These are phyloP conservation scores for Lamprologus ornatipinnis DNA, from an alignment of 2,113 vertebrate species.

Conservation along the genomic window DNA sequence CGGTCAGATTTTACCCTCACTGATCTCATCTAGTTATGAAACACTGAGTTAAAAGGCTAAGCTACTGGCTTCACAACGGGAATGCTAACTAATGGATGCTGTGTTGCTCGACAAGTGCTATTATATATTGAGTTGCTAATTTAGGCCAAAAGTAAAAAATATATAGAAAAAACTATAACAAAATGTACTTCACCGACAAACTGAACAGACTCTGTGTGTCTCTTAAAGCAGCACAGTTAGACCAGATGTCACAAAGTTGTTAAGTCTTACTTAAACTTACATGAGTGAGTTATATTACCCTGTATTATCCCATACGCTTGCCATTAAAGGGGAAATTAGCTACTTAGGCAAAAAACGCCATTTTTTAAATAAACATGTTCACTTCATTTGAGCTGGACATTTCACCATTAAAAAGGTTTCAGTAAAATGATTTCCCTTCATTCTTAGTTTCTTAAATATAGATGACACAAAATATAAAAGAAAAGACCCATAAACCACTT, in stretches of 20 bases:
- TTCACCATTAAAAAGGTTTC: not conserved
- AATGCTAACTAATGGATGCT: not conserved
- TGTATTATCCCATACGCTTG: not conserved
- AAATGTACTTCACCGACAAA: rapidly evolving
- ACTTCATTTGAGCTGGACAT: not conserved
- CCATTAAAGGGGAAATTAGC: not conserved
- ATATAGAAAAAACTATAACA: not conserved
- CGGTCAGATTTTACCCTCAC: not conserved
- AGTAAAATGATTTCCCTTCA: not conserved
- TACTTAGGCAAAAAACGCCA: rapidly evolving
- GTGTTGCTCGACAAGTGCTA: not conserved
- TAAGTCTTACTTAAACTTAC: not conserved
- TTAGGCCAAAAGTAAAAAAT: not conserved
- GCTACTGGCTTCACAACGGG: not conserved
- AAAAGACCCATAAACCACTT: not conserved
- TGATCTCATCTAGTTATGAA: not conserved
- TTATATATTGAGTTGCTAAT: not conserved
- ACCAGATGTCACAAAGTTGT: not conserved
- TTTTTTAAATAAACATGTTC: not conserved
- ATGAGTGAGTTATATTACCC: not conserved
- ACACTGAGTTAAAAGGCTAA: not conserved
- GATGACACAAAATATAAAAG: not conserved
- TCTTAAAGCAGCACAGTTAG: not conserved
- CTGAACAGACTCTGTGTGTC: not conserved
- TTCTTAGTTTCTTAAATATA: not conserved